A percentile compares a stretch with the other conserved stretches of the same genome.
phyloP scores from a whole-genome alignment of 1,140 invertebrate species.

The Thaumatotibia leucotreta region DNA sequence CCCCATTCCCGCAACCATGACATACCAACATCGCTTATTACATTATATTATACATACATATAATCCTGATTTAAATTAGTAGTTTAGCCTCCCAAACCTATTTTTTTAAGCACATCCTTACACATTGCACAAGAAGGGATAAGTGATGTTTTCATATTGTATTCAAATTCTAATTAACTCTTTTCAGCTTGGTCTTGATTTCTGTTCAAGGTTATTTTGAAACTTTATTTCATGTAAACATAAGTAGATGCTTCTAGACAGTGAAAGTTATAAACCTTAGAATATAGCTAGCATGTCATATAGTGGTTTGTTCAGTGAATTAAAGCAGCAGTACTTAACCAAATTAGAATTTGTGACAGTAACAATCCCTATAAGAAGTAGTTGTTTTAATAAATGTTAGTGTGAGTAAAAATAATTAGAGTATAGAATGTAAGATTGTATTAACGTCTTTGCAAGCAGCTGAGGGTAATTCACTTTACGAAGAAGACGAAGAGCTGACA shows the following conservation, averaged over 20 bases:
- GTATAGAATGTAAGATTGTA: conserved; percentile 65
- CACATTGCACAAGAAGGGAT: conserved; percentile 58
- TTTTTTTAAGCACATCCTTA: conserved; percentile 64
- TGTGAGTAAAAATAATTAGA: conserved; percentile 21
- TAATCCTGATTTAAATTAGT: conserved; percentile 25
- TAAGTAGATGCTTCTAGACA: conserved; percentile 31
- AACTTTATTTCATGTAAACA: conserved; percentile 28
- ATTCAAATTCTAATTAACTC: conserved; percentile 74
- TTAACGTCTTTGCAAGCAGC: conserved; percentile 80
- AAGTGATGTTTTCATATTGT: conserved; percentile 44
- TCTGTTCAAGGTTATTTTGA: conserved; percentile 42
- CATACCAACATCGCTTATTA: conserved; percentile 27
- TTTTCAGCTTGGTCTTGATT: conserved; percentile 76
- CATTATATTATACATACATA: conserved; percentile 39
- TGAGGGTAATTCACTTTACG: conserved; percentile 80
- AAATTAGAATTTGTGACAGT: background rate
- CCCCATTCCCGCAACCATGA: background rate
- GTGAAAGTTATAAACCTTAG: conserved; percentile 9
- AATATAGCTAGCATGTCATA: conserved; percentile 29
- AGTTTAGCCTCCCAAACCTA: conserved; percentile 47
- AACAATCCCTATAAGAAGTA: background rate
- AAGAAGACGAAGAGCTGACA: conserved; percentile 82
- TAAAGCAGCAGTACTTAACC: conserved; percentile 17
- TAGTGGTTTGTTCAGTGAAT: conserved; percentile 23
- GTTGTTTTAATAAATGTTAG: conserved; percentile 19